Percentiles rank a stretch among this genome's conserved stretches.
phyloP scores from a whole-genome alignment of 2,888 invertebrate species.

The Hemistola chrysoprasaria region DNA sequence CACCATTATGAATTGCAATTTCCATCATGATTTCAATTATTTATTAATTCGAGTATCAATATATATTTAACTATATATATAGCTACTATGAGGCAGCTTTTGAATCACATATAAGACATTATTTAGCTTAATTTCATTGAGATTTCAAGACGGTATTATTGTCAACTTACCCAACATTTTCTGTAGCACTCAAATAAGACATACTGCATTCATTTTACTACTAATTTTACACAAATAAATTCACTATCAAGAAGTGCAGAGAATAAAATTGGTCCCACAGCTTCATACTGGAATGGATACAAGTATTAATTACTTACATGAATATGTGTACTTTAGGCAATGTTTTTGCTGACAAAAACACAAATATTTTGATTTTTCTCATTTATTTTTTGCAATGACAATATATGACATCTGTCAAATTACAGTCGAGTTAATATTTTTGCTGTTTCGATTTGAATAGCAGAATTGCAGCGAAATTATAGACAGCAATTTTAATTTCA shows the following conservation, averaged over 20 bases:
- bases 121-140: not conserved
- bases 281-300: conserved; percentile 61
- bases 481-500: not conserved
- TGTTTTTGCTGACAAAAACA: conserved; percentile 44
- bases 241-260: conserved; percentile 49
- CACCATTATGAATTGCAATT: not conserved
- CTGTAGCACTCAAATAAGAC: conserved; percentile 80
- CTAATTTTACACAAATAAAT: conserved; percentile 56
- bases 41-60: not conserved
- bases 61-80: not conserved
- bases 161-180: conserved; percentile 76
- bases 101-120: too few relatives aligned
- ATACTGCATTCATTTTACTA: conserved; percentile 77
- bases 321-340: conserved; percentile 27
- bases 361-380: conserved; percentile 53
- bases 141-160: not conserved
- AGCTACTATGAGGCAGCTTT: too few relatives aligned
- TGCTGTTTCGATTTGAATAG: too few relatives aligned
- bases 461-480: not conserved
- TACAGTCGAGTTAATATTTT: conserved; percentile 41
- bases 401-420: conserved; percentile 70
- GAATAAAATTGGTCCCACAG: conserved; percentile 64
- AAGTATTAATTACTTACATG: conserved; percentile 18
- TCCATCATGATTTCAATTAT: not conserved
- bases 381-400: conserved; percentile 54